phyloP scores from a whole-genome alignment of 2,888 invertebrate genomes.

The Rugalucina vietnamica region DNA sequence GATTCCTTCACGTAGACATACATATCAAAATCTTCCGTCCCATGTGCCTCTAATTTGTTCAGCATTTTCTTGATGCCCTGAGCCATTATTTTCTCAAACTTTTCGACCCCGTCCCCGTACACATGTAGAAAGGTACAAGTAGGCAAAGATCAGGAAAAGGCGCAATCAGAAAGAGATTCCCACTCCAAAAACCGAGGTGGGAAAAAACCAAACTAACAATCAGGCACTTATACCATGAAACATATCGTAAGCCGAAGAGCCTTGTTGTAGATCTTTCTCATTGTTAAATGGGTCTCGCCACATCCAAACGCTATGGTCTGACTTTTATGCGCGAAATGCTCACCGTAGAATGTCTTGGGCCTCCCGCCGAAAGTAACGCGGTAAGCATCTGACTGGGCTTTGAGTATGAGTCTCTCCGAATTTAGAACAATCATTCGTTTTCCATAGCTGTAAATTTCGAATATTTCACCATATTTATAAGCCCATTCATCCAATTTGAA shows the following conservation, averaged over 20 bases:
- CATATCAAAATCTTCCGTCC: background rate
- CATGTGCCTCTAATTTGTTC: background rate
- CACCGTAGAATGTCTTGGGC: background rate
- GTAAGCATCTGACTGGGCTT: background rate
- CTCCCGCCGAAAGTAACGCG: background rate
- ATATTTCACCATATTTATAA: background rate
- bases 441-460: constrained; percentile 1
- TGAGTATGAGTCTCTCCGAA: background rate
- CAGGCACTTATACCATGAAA: no score
- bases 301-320: background rate
- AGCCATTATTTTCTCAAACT: background rate
- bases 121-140: no score
- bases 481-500: background rate
- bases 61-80: background rate
- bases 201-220: no score
- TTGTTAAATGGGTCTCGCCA: background rate
- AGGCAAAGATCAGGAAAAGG: no score
- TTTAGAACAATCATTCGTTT: background rate
- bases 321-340: background rate
- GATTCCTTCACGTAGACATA: background rate
- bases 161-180: no score
- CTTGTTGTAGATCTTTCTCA: background rate
- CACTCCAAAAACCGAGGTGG: no score
- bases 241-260: no score
- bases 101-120: background rate